Evolutionary conservation across 2,888 invertebrate genomes (phyloP), one percentile per base, ranked within the genome.

Genomic region (Zonitis immaculata): DNA sequence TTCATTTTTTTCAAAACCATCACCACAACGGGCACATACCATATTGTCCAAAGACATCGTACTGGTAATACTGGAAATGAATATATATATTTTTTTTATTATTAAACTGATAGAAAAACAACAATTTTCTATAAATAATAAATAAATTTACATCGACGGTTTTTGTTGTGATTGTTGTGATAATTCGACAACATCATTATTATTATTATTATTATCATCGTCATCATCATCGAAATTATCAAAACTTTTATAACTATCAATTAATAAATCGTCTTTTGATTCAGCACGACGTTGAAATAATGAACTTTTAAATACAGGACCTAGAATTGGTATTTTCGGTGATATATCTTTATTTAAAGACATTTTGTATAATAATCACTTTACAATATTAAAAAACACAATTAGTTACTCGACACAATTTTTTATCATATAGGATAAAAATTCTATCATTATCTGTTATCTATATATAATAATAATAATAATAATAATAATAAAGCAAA

Each of bases 1-100:
- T 76, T 99, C 98, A 73, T 95, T 90, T 16, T 93, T 83, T 69
- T 93, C 93, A 78, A 99, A 99, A 4, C 95, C 95, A 70, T 97
- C 96, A 57, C 90, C 87, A 78, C 99, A 99, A 52, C 96, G 90
- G 70, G 91, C 89, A 78, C 97, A 98, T 72, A 88, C 87, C 89
- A 95, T 95, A 71, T 89, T 90, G 72, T 91, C 91, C 76, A 95
- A 77, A 61, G 93, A 90, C 92, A 93, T 92, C 59, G 75, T 78
- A 62, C 77, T 74, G 61, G 78, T 78, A 60, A 82, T 73, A 63
- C 77, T 80, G 60, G 7, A 70, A 69, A n/a, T n/a, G n/a, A 56
- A 60, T 57, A 55, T 44, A n/a, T n/a, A n/a, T n/a, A n/a, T n/a
- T n/a, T n/a, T n/a, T n/a, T n/a, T n/a, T n/a, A n/a, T n/a, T n/a